These are phyloP conservation scores for Myotis yumanensis DNA, from an alignment of 2,113 vertebrate genomes.

Conservation along the genomic window DNA sequence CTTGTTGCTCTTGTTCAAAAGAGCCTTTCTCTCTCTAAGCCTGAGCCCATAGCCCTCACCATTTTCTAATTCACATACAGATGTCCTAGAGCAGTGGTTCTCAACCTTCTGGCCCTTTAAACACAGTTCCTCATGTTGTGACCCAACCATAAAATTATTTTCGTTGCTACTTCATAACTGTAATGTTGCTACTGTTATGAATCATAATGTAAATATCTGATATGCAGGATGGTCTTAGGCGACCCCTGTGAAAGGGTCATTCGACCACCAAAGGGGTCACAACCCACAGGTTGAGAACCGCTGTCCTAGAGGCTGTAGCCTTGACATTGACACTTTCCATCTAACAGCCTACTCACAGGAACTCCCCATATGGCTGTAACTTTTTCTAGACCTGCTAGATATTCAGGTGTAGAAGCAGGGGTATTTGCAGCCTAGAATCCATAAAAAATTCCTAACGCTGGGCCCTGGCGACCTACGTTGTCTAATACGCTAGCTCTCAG, in stretches of 20 bases:
- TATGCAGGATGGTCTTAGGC: too few relatives aligned
- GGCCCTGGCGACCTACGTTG: background rate
- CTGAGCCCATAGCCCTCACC: background rate
- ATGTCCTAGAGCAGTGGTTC: background rate
- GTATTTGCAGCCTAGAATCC: background rate
- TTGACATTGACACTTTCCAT: background rate
- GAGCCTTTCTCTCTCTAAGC: background rate
- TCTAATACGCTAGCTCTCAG: background rate
- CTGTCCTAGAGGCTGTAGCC: background rate
- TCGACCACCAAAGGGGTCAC: too few relatives aligned
- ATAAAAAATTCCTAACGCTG: background rate
- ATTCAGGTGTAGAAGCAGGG: background rate
- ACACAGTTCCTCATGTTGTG: too few relatives aligned
- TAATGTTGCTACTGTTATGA: too few relatives aligned
- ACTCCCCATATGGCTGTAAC: background rate
- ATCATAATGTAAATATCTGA: too few relatives aligned
- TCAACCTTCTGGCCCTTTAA: too few relatives aligned
- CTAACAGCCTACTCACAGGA: background rate
- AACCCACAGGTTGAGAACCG: too few relatives aligned
- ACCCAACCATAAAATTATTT: too few relatives aligned
- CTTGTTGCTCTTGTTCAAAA: background rate
- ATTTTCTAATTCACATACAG: background rate
- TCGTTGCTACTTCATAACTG: too few relatives aligned
- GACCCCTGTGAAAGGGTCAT: too few relatives aligned
- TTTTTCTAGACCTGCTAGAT: background rate